These are phyloP conservation scores for Bombus sylvicola DNA, from an alignment of 1,140 invertebrate genomes.

Conservation along the genomic window DNA sequence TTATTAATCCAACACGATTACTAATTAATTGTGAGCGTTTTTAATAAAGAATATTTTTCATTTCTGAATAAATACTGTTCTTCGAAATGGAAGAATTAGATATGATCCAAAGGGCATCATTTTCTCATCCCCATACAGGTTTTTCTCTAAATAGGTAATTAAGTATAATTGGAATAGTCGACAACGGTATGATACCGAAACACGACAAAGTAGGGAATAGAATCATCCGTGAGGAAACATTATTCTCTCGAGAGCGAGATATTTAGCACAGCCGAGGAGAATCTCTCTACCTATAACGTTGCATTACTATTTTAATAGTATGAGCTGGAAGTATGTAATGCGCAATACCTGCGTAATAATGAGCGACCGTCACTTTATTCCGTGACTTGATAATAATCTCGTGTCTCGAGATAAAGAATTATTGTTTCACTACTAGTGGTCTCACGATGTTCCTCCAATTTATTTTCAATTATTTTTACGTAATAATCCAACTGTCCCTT, in stretches of 20 bases:
- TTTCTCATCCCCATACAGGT: not conserved
- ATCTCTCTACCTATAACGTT: constrained; percentile 20
- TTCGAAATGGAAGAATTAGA: not conserved
- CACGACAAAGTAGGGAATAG: not conserved
- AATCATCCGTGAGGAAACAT: not conserved
- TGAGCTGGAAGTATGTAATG: constrained; percentile 35
- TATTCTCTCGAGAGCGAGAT: constrained; percentile 3
- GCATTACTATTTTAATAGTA: constrained; percentile 51
- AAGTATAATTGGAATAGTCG: not conserved
- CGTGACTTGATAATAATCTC: constrained; percentile 33
- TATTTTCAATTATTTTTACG: not conserved
- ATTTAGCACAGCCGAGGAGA: constrained; percentile 33
- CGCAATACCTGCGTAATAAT: constrained; percentile 50
- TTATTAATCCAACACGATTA: too few species aligned
- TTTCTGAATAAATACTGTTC: not conserved
- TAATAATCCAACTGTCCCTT: not conserved
- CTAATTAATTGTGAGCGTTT: not conserved
- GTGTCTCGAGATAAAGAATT: constrained; percentile 3
- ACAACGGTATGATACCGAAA: not conserved
- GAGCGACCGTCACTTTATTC: constrained; percentile 41
- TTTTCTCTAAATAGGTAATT: not conserved
- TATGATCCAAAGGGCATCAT: not conserved
- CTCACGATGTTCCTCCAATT: not conserved
- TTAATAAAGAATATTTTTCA: not conserved
- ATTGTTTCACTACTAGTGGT: not conserved